Conservation (phyloP, 30 jellyfish, hydroid and myxozoan genomes). For the Turritopsis rubra region DNA sequence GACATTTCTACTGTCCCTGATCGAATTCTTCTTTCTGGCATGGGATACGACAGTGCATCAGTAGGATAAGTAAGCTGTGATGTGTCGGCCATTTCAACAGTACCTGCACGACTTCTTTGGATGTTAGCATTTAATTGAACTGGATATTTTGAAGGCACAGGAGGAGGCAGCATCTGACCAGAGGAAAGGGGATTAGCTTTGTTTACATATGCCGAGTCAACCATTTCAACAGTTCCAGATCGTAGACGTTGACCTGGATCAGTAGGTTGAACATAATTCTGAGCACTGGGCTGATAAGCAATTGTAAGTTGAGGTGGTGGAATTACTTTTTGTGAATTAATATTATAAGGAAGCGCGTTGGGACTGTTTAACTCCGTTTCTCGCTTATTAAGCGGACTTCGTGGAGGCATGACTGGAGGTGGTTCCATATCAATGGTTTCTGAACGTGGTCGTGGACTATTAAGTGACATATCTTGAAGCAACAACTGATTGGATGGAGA, state of each 20-base stretch:
- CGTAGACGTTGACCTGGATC: slow-evolving; percentile 23
- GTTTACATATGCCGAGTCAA: neutral
- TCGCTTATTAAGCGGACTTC: slow-evolving; percentile 1
- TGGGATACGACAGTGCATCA: neutral
- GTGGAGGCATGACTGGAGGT: slow-evolving; percentile 19
- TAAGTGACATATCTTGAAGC: slow-evolving; percentile 29
- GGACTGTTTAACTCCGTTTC: neutral
- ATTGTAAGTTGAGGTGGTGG: slow-evolving; percentile 5
- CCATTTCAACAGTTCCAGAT: slow-evolving; percentile 37
- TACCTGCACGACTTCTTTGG: slow-evolving; percentile 37
- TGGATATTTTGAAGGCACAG: neutral
- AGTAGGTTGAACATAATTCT: slow-evolving; percentile 11
- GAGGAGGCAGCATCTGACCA: slow-evolving; percentile 5
- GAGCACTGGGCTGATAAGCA: neutral
- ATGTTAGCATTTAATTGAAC: neutral
- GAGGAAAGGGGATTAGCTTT: neutral
- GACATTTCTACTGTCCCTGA: slow-evolving; percentile 41
- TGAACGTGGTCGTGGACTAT: slow-evolving; percentile 43
- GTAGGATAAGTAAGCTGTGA: neutral
- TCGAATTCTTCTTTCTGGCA: slow-evolving; percentile 24
- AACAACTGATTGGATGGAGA: slow-evolving; percentile 28
- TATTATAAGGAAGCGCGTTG: neutral
- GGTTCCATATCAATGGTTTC: slow-evolving; percentile 25
- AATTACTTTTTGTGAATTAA: neutral
- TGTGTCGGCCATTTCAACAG: slow-evolving; percentile 29